Base-by-base conservation (phyloP, 2,797 vertebrate species). In the Enteromius thamalakanensis region DNA sequence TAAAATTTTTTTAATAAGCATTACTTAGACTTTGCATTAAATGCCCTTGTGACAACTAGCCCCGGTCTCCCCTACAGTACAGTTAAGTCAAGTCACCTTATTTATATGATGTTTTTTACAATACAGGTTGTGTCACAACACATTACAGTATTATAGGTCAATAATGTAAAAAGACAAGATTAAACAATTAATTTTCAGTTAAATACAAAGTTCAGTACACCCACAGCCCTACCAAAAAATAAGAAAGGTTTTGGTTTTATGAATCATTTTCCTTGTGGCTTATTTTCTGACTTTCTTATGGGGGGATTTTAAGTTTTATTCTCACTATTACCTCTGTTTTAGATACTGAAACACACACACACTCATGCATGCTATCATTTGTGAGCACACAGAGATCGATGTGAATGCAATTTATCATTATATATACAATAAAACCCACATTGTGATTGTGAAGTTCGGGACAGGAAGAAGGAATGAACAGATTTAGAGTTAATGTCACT, bases 401-500 rank as follows among this genome's bases (percentile, higher is more conserved):
- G 12, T 17, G 45, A 64, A 64, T 8, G 12, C 19, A 65, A 75
- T 62, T 12, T 76, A 53, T 45, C 2, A 19, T 12, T 62, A 26
- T 60, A 29, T 12, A 29, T 17, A 8, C 37, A 45, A 62, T 26
- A 60, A 62, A 45, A 62, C 37, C 37, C 11, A 2, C 37, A 34
- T 32, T 2, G 12, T 65, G 19, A 64, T 65, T 14, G 26, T 78
- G 60, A 65, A 65, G 6, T 65, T 65, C n/a, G 40, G 15, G 29
- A 12, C 6, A 4, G 58, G n/a, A 64, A 51, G 19, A 51, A 74
- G 15, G 21, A 82, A 29, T 15, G 14, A 65, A 53, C 45, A 55
- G 42, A 67, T 79, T 32, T 47, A 65, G 42, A 64, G 42, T 49
- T 62, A 76, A 29, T 45, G 75, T 29, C 75, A 21, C 37, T 45